Evolutionary conservation across 1,140 invertebrate species (phyloP), one percentile per base, ranked within the genome.

Genomic region (Drosophila leontia): DNA sequence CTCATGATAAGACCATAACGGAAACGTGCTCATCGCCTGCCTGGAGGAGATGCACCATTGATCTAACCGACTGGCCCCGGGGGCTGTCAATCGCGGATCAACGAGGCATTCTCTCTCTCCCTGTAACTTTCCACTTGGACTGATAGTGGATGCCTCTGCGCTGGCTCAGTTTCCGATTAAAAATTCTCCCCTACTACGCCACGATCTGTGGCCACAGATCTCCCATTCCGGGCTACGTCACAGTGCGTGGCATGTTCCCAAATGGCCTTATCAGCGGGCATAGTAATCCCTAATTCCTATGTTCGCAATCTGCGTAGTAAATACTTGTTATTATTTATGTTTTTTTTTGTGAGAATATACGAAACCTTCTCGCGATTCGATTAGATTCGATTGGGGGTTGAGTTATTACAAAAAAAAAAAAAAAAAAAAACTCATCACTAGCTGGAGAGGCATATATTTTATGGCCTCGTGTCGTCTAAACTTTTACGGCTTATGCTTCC

Each of bases 121-220:
- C 19, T 7, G 6, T 45, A 76, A 76, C 37, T 76, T 76, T 76
- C 74, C 72, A 76, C 61, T 76, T 53, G 53, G 45, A 51, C 68
- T 74, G 68, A 74, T 60, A 51, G 39, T 39, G 62, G 62, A 8
- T 34, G 48, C 12, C 26, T 3, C 23, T 23, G 23, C 23, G 47
- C 47, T 26, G 9, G 13, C 57, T 29, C 8, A 8, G 35, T 47
- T 42, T 51, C 72, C 71, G 53, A 56, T 56, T 56, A 56, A 64
- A 37, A 51, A 34, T 26, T 35, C 48, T 15, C 58, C 48, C 58
- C 44, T 12, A 57, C 35, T 12, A 48, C 37, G 13, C 37, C 37
- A n/a, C 56, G n/a, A 6, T 3, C 6, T 47, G 37, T 58, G 19
- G 11, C 48, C 32, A 44, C 12, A 19, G 41, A 13, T 19, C n/a